Conservation (phyloP, 2,797 vertebrate species). For the Anabas testudineus region DNA sequence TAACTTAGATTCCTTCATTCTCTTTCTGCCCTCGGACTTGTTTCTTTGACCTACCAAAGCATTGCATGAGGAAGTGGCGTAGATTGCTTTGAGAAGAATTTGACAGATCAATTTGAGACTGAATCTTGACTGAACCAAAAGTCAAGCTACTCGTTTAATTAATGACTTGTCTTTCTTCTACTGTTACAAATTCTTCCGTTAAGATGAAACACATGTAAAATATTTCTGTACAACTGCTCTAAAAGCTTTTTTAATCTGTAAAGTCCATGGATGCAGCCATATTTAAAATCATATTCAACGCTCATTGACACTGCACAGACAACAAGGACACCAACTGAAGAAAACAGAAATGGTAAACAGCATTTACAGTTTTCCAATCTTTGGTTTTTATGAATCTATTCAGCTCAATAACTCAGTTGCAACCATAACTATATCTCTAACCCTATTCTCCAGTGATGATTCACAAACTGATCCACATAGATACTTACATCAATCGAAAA, state of each 20-base stretch:
- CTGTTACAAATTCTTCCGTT: background rate
- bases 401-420: background rate
- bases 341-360: background rate
- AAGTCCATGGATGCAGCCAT: no score
- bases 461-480: background rate
- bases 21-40: slow-evolving; percentile 19
- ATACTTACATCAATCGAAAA: background rate
- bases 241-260: background rate
- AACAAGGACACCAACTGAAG: no score
- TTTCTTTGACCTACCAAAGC: slow-evolving; percentile 31
- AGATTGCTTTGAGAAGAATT: slow-evolving; percentile 66
- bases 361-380: background rate
- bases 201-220: slow-evolving; percentile 4
- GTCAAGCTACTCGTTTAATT: slow-evolving; percentile 51
- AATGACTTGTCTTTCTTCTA: slow-evolving; percentile 14
- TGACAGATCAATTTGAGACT: slow-evolving; percentile 75
- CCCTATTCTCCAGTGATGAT: background rate
- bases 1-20: background rate
- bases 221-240: background rate
- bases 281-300: no score
- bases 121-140: slow-evolving; percentile 73
- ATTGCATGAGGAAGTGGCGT: slow-evolving; percentile 64
- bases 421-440: background rate
- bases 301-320: no score
- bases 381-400: background rate